These are phyloP conservation scores for Pemphigus obesinymphae DNA, from an alignment of 1,140 invertebrate genomes.

Conservation along the genomic window DNA sequence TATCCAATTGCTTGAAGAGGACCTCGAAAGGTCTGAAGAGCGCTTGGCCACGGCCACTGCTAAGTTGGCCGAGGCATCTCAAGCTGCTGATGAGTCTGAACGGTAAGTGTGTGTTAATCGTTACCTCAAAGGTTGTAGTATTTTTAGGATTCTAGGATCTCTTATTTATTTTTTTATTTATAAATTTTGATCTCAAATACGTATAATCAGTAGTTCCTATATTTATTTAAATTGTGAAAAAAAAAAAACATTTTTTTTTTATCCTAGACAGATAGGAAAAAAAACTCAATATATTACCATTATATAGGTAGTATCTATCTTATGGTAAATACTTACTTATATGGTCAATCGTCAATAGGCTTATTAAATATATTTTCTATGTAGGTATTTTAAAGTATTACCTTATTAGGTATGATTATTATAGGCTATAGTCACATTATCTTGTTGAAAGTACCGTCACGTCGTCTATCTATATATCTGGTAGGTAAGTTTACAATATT, in stretches of 20 bases:
- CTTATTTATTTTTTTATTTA: no score
- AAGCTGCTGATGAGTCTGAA: slow-evolving; percentile 99
- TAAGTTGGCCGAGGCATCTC: slow-evolving; percentile 97
- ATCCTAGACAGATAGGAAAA: background rate
- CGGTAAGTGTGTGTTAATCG: slow-evolving; percentile 67
- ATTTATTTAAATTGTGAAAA: background rate
- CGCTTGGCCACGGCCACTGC: slow-evolving; percentile 91
- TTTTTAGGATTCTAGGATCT: background rate
- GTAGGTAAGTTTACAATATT: background rate
- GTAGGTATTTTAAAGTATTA: background rate
- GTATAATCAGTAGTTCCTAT: background rate
- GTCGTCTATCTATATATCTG: background rate
- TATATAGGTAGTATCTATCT: background rate
- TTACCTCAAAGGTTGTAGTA: background rate
- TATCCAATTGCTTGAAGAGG: slow-evolving; percentile 97
- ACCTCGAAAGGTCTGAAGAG: slow-evolving; percentile 96
- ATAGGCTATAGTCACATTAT: background rate
- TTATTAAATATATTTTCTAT: background rate
- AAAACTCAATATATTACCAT: no score
- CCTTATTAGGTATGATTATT: no score
- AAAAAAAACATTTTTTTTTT: no score
- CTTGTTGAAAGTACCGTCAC: background rate
- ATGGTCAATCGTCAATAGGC: background rate
- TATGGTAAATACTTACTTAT: background rate
- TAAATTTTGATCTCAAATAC: background rate